These are phyloP conservation scores for Tichodroma muraria DNA, from an alignment of 2,113 vertebrate species.

Conservation along the genomic window DNA sequence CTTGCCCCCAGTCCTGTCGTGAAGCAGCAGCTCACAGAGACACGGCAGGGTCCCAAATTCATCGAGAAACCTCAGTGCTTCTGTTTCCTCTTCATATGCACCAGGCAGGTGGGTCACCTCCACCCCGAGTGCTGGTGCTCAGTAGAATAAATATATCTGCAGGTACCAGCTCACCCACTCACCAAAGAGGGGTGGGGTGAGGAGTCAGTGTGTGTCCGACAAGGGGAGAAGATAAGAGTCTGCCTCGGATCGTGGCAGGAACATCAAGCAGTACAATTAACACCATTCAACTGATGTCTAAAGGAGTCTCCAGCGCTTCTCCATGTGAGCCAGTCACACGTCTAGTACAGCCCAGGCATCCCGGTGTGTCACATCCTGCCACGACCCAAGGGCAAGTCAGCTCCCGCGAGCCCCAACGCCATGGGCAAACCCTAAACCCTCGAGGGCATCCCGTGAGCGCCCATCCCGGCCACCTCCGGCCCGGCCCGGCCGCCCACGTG, in stretches of 20 bases:
- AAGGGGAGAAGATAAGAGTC: conserved; percentile 62
- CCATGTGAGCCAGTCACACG: conserved; percentile 95
- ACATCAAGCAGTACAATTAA: conserved; percentile 80
- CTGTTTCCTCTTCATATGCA: conserved; percentile 63
- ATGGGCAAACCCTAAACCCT: neutral
- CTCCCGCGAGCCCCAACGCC: neutral
- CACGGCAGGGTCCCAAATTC: neutral
- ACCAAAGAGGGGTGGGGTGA: conserved; percentile 47
- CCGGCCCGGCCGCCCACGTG: accelerated
- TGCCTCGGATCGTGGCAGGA: conserved; percentile 79
- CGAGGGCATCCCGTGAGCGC: neutral
- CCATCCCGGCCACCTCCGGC: accelerated
- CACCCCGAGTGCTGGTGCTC: neutral
- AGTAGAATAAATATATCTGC: conserved; percentile 73
- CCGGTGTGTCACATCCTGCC: conserved; percentile 78
- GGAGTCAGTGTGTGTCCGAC: conserved; percentile 61
- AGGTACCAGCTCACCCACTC: conserved; percentile 80
- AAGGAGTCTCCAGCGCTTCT: conserved; percentile 78
- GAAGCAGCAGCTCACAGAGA: conserved; percentile 35
- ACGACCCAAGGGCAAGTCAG: neutral
- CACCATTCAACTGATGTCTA: conserved; percentile 98
- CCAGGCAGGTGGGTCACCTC: neutral
- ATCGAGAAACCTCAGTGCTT: conserved; percentile 51
- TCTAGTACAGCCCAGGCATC: conserved; percentile 82
- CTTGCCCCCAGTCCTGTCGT: neutral